A percentile compares a stretch with the other conserved stretches of the same genome.
These are phyloP conservation scores for Odocoileus hemionus DNA, from an alignment of 2,113 vertebrate genomes.

Conservation along the genomic window DNA sequence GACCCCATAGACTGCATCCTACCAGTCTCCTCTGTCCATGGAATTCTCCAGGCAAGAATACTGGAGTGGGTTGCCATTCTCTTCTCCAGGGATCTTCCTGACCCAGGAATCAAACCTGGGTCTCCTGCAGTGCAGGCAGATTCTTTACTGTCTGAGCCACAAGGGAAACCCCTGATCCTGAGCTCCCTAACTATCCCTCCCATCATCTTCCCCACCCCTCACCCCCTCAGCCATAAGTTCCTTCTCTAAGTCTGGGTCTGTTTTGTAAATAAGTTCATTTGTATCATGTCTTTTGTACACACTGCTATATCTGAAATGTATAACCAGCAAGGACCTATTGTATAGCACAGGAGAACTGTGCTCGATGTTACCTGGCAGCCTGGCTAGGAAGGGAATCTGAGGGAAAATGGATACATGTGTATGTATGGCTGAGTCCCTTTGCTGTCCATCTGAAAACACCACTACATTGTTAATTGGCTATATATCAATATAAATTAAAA, in stretches of 20 bases:
- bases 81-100: not conserved
- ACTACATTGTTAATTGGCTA: not conserved
- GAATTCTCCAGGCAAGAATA: not conserved
- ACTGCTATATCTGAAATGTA: not conserved
- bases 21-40: not conserved
- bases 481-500: not conserved
- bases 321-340: not conserved
- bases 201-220: not conserved
- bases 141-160: not conserved
- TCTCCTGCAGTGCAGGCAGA: not conserved
- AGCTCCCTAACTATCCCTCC: not conserved
- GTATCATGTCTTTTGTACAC: not conserved
- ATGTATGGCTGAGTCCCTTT: not conserved
- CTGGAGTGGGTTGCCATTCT: not conserved
- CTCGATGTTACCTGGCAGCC: not conserved
- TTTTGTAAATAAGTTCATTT: not conserved
- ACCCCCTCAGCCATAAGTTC: not conserved
- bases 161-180: not conserved
- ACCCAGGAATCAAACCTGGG: rapidly evolving
- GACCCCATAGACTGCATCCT: not conserved
- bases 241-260: not conserved
- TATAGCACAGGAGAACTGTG: not conserved
- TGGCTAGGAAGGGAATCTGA: not conserved
- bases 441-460: not conserved
- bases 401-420: not conserved